These are phyloP conservation scores for Triplophysa rosa DNA, from an alignment of 2,113 vertebrate species.

Conservation along the genomic window DNA sequence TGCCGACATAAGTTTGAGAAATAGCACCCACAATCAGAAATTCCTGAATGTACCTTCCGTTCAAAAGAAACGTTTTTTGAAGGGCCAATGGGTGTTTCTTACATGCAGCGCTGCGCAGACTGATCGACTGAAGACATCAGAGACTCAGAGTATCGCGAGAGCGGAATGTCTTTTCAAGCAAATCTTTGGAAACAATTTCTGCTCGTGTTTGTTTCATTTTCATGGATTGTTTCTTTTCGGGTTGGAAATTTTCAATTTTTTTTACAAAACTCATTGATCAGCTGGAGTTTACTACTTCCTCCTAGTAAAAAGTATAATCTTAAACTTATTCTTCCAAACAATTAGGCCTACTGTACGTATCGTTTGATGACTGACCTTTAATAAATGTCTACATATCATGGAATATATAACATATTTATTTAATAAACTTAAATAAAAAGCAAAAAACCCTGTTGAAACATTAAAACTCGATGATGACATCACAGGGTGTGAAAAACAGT, in stretches of 20 bases:
- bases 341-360: background rate
- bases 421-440: constrained; percentile 13
- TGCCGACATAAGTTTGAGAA: background rate
- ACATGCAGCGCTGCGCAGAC: too few relatives aligned
- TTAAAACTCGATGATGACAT: background rate
- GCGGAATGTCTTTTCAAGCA: too few relatives aligned
- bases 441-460: constrained; percentile 8
- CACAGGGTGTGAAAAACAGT: background rate
- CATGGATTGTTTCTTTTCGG: too few relatives aligned
- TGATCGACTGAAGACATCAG: too few relatives aligned
- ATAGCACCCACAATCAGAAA: background rate
- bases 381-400: background rate
- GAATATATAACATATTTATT: constrained; percentile 23
- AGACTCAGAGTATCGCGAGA: too few relatives aligned
- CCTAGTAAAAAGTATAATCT: background rate
- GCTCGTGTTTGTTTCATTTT: background rate
- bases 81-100: too few relatives aligned
- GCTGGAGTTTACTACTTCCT: background rate
- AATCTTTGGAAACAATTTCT: background rate
- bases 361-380: background rate
- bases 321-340: background rate
- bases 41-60: too few relatives aligned
- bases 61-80: too few relatives aligned
- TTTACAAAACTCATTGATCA: too few relatives aligned
- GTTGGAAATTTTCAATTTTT: too few relatives aligned